Conservation (phyloP, 2,888 invertebrate species). For the Drosophila lutescens region DNA sequence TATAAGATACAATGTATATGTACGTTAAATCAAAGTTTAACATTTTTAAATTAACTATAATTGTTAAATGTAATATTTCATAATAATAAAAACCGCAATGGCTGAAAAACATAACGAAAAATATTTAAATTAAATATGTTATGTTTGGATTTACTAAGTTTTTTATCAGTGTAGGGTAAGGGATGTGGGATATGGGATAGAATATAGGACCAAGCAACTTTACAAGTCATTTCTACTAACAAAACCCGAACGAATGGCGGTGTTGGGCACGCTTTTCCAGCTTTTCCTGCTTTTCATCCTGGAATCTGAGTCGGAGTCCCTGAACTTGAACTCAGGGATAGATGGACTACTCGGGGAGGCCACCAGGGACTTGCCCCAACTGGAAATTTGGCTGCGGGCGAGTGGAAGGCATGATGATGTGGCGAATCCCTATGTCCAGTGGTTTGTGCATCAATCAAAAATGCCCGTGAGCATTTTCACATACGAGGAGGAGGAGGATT, state of each 20-base stretch:
- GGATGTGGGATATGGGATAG: not conserved
- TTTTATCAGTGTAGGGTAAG: too few relatives aligned
- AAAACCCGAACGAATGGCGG: conserved; percentile 37
- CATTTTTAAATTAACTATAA: too few relatives aligned
- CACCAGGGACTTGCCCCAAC: conserved; percentile 45
- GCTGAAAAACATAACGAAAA: too few relatives aligned
- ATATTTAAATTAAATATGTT: too few relatives aligned
- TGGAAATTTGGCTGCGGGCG: conserved; percentile 60
- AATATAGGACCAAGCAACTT: not conserved
- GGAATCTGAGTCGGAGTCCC: not conserved
- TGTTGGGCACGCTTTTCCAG: conserved; percentile 11
- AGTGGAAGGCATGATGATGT: conserved; percentile 50
- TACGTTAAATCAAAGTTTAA: too few relatives aligned
- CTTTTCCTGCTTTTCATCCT: not conserved
- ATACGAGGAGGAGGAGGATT: conserved; percentile 38
- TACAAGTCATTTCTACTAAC: conserved; percentile 50
- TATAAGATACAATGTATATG: too few relatives aligned
- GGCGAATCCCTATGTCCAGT: conserved; percentile 57
- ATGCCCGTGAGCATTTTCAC: conserved; percentile 41
- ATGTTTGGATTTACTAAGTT: too few relatives aligned
- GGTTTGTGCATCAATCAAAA: conserved; percentile 57
- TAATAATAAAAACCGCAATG: too few relatives aligned
- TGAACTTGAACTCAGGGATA: conserved; percentile 7
- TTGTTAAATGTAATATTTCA: too few relatives aligned
- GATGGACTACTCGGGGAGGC: conserved; percentile 44